Evolutionary conservation across 2,113 vertebrate genomes (phyloP).

Genomic region (Dasyprocta punctata): DNA sequence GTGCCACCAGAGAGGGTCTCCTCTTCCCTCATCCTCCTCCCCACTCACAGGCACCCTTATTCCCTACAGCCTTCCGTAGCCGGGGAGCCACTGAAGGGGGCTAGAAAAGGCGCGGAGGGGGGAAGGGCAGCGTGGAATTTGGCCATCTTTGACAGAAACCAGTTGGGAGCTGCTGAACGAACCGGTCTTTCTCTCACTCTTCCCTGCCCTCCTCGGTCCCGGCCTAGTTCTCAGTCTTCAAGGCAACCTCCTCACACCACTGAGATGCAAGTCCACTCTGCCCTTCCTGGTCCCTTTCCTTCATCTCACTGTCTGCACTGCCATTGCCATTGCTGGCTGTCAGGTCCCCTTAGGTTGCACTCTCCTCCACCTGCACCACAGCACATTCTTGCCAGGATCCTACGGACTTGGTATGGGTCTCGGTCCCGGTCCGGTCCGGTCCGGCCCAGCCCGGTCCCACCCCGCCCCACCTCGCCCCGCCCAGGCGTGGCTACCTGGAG

Average conservation of each 20-base stretch:
- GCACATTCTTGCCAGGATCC: not conserved
- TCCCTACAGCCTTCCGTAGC: not conserved
- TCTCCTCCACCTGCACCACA: not conserved
- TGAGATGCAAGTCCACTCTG: not conserved
- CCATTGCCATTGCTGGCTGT: not conserved
- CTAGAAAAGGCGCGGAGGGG: conserved; percentile 35
- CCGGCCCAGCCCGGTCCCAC: not conserved
- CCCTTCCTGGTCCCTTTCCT: too few species aligned
- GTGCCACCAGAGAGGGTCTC: not conserved
- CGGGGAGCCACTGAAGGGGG: not conserved
- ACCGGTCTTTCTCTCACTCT: not conserved
- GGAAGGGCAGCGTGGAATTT: conserved; percentile 63
- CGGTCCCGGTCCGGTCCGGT: not conserved
- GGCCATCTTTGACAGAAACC: conserved; percentile 74
- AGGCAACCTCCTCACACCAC: conserved; percentile 41
- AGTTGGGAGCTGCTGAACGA: conserved; percentile 20
- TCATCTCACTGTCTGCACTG: not conserved
- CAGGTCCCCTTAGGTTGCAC: not conserved
- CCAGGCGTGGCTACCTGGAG: not conserved
- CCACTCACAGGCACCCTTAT: not conserved
- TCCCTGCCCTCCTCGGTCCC: not conserved
- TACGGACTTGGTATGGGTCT: not conserved
- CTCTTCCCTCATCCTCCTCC: not conserved
- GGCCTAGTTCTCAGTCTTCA: conserved; percentile 24
- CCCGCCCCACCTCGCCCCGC: not conserved